Base-by-base conservation (phyloP, 2,888 invertebrate species). In the Tenthredo notha region DNA sequence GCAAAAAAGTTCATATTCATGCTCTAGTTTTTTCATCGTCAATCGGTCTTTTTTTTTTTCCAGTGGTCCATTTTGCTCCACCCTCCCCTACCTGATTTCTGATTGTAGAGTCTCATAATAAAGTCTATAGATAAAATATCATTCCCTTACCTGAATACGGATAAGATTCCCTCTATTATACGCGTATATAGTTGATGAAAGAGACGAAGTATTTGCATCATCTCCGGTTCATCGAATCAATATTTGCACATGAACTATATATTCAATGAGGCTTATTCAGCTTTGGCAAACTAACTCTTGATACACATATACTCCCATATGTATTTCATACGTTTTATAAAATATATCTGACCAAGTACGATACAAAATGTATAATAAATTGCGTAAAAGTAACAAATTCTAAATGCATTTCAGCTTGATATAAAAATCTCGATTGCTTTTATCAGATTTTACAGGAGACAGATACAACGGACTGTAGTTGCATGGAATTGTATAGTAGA, bases 381-480 rank as follows among this genome's bases (percentile, higher is more conserved):
- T 43, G 43, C 15, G 43, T 2, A 21, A 15, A 43, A 18, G 40
- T n/a, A 43, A 43, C n/a, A 9, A 74, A 74, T 43, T 74, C 21
- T 3, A 43, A 21, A 74, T 74, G 54, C 77, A 25, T 33, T 54
- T 77, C 4, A 18, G 9, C 29, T n/a, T 77, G n/a, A 47, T 29
- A 50, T 77, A n/a, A 29, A 29, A 77, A 77, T 2, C n/a, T 54
- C 4, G 15, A 54, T 33, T 54, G n/a, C 58, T 40, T 37, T 37
- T 40, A 15, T 21, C 25, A 67, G 83, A 29, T 29, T 29, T 70
- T 83, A 25, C 83, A 65, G 70, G 83, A 83, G 50, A 67, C 83
- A 29, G 83, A 83, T 70, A 83, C 83, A 6, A 83, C 83, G 18
- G 83, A 83, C 67, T 83, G 83, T 18, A 83, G 83, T 29, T 83